phyloP scores from a whole-genome alignment of 1,140 invertebrate species.

The Cyclina sinensis region DNA sequence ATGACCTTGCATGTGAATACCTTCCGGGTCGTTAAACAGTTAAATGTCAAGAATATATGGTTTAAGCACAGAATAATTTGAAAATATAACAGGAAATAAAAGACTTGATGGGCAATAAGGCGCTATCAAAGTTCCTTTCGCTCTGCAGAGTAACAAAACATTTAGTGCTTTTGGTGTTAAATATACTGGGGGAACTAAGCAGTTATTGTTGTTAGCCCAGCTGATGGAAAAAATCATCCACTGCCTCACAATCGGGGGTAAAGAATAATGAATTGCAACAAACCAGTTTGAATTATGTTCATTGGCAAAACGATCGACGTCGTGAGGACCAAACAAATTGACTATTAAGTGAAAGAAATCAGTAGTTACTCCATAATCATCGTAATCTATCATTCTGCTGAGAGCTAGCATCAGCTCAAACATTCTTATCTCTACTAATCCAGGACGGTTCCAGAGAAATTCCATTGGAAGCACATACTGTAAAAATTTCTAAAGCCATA shows the following conservation, averaged over 20 bases:
- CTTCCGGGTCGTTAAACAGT: conserved; percentile 5
- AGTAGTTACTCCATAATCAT: not conserved
- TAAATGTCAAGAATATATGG: conserved; percentile 13
- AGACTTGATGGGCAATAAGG: conserved; percentile 40
- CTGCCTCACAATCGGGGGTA: not conserved
- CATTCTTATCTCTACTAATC: conserved; percentile 1
- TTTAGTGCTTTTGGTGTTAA: conserved; percentile 13
- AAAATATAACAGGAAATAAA: conserved; percentile 3
- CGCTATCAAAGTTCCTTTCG: conserved; percentile 31
- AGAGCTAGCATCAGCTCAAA: not conserved
- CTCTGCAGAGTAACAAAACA: not conserved
- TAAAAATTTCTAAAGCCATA: not conserved
- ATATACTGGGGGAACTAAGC: conserved; percentile 32
- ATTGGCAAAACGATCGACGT: not conserved
- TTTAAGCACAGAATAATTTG: not conserved
- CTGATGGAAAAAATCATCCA: conserved; percentile 34
- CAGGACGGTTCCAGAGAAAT: not conserved
- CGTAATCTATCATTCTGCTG: conserved; percentile 39
- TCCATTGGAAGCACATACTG: not conserved
- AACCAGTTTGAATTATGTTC: not conserved
- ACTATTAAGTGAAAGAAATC: not conserved
- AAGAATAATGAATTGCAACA: not conserved
- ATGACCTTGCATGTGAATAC: conserved; percentile 20
- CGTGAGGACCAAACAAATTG: conserved; percentile 4
- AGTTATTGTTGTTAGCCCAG: not conserved